phyloP scores from a whole-genome alignment of 2,797 vertebrate species.

The Alca torda region DNA sequence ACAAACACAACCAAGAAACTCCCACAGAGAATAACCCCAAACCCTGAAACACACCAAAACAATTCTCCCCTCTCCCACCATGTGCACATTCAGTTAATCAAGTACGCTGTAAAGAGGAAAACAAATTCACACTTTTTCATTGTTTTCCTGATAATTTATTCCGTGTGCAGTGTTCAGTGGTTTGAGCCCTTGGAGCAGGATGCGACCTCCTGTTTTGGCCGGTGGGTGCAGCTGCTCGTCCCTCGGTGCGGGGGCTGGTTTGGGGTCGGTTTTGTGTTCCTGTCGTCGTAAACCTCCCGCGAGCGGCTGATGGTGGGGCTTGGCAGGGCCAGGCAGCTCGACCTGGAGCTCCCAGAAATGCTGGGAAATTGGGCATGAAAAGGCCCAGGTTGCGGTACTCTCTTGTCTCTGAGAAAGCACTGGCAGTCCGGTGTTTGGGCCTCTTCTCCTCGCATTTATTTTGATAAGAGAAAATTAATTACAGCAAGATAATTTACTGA shows the following conservation, averaged over 20 bases:
- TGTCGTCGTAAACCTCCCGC: background rate
- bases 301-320: background rate
- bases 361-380: background rate
- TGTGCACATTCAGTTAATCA: accelerated
- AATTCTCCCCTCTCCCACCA: background rate
- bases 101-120: accelerated
- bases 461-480: conserved; percentile 34
- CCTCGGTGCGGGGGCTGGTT: background rate
- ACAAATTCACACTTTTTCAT: accelerated
- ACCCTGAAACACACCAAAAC: background rate
- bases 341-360: too few relatives aligned
- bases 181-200: accelerated
- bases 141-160: background rate
- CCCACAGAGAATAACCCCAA: background rate
- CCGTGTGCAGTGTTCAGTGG: accelerated
- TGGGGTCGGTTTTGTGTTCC: accelerated
- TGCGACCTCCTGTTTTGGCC: accelerated
- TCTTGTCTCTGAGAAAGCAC: background rate
- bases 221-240: accelerated
- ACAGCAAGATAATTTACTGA: background rate
- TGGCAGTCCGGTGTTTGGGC: accelerated
- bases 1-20: accelerated
- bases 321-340: background rate
- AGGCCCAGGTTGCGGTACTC: too few relatives aligned
- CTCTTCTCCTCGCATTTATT: background rate